These are phyloP conservation scores for Ichneumoninae sp. DNA, from an alignment of 2,888 invertebrate genomes.

Conservation along the genomic window DNA sequence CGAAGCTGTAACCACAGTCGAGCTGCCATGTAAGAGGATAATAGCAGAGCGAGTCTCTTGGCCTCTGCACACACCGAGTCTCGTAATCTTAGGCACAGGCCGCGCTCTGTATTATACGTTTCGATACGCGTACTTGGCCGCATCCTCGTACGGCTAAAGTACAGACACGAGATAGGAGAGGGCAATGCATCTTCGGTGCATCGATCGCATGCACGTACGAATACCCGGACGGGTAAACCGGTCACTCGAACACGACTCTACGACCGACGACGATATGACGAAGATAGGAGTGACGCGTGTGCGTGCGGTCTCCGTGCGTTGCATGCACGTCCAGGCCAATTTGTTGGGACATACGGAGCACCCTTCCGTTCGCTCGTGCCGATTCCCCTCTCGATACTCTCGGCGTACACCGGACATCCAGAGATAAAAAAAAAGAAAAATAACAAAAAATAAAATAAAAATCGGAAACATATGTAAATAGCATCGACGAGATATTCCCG, in stretches of 20 bases:
- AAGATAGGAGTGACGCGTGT: conserved; percentile 54
- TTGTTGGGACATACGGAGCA: conserved; percentile 61
- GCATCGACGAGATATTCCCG: conserved; percentile 1
- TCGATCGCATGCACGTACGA: conserved; percentile 44
- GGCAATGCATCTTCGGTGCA: conserved; percentile 46
- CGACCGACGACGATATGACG: conserved; percentile 60
- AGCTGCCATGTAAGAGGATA: conserved; percentile 42
- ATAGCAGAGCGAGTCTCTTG: conserved; percentile 3
- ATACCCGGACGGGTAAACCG: conserved; percentile 55
- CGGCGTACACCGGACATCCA: neutral
- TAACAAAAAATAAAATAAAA: neutral
- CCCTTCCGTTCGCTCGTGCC: conserved; percentile 63
- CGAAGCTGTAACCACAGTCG: conserved; percentile 15
- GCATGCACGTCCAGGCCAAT: conserved; percentile 61
- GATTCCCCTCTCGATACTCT: conserved; percentile 49
- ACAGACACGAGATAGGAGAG: neutral
- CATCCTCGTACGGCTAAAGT: conserved; percentile 3
- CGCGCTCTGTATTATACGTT: conserved; percentile 30
- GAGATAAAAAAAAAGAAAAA: neutral
- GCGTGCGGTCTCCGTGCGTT: conserved; percentile 46
- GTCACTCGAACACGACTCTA: conserved; percentile 57
- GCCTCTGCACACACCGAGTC: neutral
- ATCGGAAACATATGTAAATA: conserved; percentile 6
- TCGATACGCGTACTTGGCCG: conserved; percentile 32
- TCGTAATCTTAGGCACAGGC: conserved; percentile 11